A percentile compares a stretch with the other conserved stretches of the same genome.
Evolutionary conservation across 2,797 vertebrate genomes (phyloP).

Genomic region (Amphiprion clarkii): DNA sequence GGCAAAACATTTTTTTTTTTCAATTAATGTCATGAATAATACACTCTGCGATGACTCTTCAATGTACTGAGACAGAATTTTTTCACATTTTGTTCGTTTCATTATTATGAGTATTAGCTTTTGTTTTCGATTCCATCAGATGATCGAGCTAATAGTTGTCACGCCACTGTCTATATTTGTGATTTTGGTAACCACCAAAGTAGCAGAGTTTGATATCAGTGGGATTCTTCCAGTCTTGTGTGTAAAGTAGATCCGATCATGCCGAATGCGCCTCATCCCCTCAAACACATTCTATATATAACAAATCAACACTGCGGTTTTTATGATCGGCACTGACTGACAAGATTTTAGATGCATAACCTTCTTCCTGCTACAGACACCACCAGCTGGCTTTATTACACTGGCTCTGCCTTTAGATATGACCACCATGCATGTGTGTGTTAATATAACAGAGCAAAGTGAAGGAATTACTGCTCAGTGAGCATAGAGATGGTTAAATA

Average conservation of each 20-base stretch:
- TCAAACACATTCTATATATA: no score
- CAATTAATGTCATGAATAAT: conserved; percentile 44
- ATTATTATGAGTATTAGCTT: conserved; percentile 4
- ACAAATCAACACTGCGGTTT: conserved; percentile 6
- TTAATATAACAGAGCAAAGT: conserved; percentile 34
- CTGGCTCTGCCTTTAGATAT: neutral
- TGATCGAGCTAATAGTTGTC: neutral
- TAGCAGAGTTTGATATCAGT: no score
- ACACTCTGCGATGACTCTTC: neutral
- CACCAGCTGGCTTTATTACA: conserved; percentile 8
- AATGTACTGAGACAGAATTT: conserved; percentile 10
- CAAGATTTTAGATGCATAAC: no score
- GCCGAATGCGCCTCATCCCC: no score
- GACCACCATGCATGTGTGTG: neutral
- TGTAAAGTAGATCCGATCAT: no score
- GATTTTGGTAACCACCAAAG: neutral
- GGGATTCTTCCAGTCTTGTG: no score
- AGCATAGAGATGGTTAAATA: conserved; percentile 53
- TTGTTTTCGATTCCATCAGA: neutral
- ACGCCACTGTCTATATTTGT: neutral
- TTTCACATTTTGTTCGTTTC: conserved; percentile 7
- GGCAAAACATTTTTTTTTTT: conserved; percentile 21
- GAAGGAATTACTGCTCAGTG: conserved; percentile 32
- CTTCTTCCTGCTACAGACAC: no score
- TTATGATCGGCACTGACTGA: conserved; percentile 13